Conservation (phyloP, 2,113 vertebrate species). For the Pelusios castaneus region DNA sequence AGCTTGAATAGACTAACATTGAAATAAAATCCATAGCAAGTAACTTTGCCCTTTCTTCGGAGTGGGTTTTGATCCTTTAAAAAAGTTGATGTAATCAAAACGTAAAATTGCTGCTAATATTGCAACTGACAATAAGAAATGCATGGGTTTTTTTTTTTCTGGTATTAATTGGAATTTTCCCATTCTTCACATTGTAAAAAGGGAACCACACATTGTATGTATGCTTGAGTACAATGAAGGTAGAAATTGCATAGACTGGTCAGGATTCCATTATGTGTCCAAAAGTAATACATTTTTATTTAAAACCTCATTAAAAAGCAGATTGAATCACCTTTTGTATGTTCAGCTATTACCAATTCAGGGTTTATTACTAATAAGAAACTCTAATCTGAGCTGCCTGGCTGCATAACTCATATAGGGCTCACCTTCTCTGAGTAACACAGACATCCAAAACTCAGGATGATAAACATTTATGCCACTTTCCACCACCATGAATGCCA, state of each 20-base stretch:
- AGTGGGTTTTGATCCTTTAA: not conserved
- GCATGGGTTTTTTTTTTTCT: not conserved
- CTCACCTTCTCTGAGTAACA: not conserved
- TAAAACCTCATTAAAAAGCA: not conserved
- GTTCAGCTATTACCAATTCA: not conserved
- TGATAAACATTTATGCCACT: not conserved
- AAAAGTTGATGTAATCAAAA: not conserved
- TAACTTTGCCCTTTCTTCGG: not conserved
- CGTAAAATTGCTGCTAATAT: not conserved
- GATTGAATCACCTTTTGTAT: not conserved
- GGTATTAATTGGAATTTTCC: not conserved
- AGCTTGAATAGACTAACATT: fast-evolving
- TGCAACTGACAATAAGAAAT: not conserved
- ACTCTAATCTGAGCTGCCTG: not conserved
- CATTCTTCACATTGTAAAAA: not conserved
- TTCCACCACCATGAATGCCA: not conserved
- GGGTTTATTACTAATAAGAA: not conserved
- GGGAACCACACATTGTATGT: not conserved
- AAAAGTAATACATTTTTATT: not conserved
- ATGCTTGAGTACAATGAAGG: not conserved
- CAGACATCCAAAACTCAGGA: not conserved
- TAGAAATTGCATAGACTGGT: not conserved
- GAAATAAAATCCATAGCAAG: not conserved
- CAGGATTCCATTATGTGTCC: not conserved
- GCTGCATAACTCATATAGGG: not conserved